Evolutionary conservation across 2,113 vertebrate genomes (phyloP).

Genomic region (Monarcha castaneiventris): DNA sequence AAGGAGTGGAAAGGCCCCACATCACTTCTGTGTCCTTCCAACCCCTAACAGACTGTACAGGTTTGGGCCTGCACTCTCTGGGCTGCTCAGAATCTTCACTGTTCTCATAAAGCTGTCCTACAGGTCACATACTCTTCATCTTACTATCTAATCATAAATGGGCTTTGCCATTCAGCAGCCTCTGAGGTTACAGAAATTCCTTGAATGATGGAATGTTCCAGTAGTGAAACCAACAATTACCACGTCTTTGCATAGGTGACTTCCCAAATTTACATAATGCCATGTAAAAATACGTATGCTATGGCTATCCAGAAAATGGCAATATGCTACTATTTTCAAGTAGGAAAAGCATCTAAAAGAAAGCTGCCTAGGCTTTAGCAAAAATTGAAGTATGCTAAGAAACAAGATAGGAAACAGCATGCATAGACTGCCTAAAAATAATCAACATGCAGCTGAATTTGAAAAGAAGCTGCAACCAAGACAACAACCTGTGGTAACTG

Average conservation of each 20-base stretch:
- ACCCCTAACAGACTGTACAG: not conserved
- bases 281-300: not conserved
- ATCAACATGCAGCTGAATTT: not conserved
- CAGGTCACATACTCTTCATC: not conserved
- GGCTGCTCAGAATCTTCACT: not conserved
- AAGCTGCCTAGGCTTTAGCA: not conserved
- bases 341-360: not conserved
- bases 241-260: not conserved
- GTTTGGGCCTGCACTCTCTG: not conserved
- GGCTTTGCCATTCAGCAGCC: not conserved
- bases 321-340: not conserved
- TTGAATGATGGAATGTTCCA: not conserved
- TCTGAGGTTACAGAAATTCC: not conserved
- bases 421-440: not conserved
- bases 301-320: not conserved
- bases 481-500: not conserved
- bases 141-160: not conserved
- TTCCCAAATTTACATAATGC: not conserved
- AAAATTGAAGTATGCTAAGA: not conserved
- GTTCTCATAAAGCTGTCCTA: not conserved
- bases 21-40: not conserved
- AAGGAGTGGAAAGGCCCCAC: not conserved
- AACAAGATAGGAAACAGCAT: not conserved
- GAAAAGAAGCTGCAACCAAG: not conserved
- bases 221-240: not conserved